These are phyloP conservation scores for Phrynocephalus guinanensis DNA, from an alignment of 2,797 vertebrate genomes.

Conservation along the genomic window DNA sequence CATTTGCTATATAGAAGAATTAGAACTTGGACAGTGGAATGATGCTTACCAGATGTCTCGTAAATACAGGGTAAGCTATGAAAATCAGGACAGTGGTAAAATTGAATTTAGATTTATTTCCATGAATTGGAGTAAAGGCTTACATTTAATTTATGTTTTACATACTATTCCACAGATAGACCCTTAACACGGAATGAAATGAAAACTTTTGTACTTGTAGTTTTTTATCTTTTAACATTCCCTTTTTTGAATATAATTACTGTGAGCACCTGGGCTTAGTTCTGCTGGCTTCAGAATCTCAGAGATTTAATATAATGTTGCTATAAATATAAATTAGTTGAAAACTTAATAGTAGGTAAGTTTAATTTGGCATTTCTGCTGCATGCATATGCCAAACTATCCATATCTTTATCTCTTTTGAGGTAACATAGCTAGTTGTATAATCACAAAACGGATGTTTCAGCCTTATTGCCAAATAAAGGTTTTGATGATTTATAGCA, in stretches of 20 bases:
- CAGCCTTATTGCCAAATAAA: not conserved
- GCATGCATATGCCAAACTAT: not conserved
- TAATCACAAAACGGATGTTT: not conserved
- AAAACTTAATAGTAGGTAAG: slow-evolving; percentile 10
- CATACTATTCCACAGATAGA: not conserved
- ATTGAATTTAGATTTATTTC: slow-evolving; percentile 48
- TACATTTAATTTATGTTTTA: slow-evolving; percentile 5
- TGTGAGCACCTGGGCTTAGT: not conserved
- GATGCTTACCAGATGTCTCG: slow-evolving; percentile 48
- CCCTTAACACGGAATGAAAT: slow-evolving; percentile 1
- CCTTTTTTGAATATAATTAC: not conserved
- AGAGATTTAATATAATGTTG: slow-evolving; percentile 15
- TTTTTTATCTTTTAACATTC: not conserved
- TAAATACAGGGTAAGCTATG: slow-evolving; percentile 61
- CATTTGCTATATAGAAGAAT: slow-evolving; percentile 1
- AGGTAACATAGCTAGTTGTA: not conserved
- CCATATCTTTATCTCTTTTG: slow-evolving; percentile 7
- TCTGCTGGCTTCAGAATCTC: not conserved
- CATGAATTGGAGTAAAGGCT: slow-evolving; percentile 14
- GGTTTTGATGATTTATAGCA: not conserved
- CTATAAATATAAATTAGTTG: slow-evolving; percentile 13
- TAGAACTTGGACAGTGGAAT: slow-evolving; percentile 35
- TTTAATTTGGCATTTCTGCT: slow-evolving; percentile 17
- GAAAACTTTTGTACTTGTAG: not conserved
- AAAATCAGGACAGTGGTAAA: slow-evolving; percentile 17